Evolutionary conservation across 2,888 invertebrate species (phyloP), one percentile per base, ranked within the genome.

Genomic region (Tetrapedia diversipes): DNA sequence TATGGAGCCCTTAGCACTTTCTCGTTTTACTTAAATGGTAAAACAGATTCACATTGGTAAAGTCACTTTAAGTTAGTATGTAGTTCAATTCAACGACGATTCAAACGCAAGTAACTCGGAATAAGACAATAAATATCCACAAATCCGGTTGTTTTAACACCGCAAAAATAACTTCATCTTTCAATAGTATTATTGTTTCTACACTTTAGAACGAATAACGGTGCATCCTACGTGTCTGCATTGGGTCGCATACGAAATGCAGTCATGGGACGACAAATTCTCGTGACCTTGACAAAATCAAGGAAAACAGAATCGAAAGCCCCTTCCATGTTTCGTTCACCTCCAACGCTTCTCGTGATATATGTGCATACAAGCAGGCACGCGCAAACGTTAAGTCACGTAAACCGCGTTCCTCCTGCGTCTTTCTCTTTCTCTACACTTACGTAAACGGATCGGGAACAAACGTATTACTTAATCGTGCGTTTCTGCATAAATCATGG

Each of bases 181-280:
- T n/a, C n/a, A n/a, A n/a, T n/a, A n/a, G n/a, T n/a, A n/a, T n/a
- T n/a, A n/a, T n/a, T n/a, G n/a, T n/a, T 73, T 75, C 65, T 60
- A 47, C 59, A 66, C 56, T 56, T 47, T 54, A 61, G 74, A 66
- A n/a, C 75, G 54, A 75, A 22, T 75, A 75, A 75, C 75, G 75
- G 75, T 75, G 65, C 74, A 65, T 54, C 41, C 51, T 19, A 29
- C 47, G 27, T 54, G 47, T 24, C 41, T 24, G 39, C 39, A 2
- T 22, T 11, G 49, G 16, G 72, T 56, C 49, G 74, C 49, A 74
- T 73, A n/a, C 51, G 34, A 73, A 60, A 54, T 43, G 54, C 34
- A 24, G 10, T 11, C 27, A 1, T 19, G 19, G 11, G 45, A n/a
- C 71, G 29, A 37, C 49, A 2, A 45, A 72, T 65, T 54, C 67